Evolutionary conservation across 2,888 invertebrate species (phyloP).

Genomic region (Catocala fraxini): DNA sequence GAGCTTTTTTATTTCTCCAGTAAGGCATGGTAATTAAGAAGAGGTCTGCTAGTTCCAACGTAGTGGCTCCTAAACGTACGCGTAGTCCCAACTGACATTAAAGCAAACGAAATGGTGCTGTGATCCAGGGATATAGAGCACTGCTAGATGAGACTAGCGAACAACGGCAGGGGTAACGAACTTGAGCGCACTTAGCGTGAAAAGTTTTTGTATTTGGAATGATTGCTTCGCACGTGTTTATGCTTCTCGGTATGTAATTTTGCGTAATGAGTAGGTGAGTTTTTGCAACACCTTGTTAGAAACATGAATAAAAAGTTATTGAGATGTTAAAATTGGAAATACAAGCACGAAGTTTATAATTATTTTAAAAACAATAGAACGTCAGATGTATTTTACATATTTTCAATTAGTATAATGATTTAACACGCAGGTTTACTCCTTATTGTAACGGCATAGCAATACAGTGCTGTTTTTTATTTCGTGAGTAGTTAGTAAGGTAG

Average conservation of each 20-base stretch:
- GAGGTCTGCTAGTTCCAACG: conserved; percentile 64
- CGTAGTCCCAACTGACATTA: conserved; percentile 64
- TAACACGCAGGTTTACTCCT: no score
- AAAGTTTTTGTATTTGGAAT: conserved; percentile 47
- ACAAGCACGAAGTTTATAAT: background rate
- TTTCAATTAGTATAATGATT: background rate
- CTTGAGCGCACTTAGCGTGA: conserved; percentile 46
- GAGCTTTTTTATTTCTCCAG: conserved; percentile 68
- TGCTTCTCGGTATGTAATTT: conserved; percentile 41
- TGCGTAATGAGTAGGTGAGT: conserved; percentile 43
- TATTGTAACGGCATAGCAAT: no score
- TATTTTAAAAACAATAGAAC: background rate
- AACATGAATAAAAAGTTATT: conserved; percentile 33
- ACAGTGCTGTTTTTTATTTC: no score
- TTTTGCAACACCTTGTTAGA: conserved; percentile 41
- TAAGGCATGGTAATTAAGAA: conserved; percentile 78
- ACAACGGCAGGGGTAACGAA: conserved; percentile 37
- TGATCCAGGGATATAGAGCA: conserved; percentile 47
- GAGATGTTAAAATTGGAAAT: conserved; percentile 36
- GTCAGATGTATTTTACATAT: background rate
- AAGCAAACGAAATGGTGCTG: conserved; percentile 62
- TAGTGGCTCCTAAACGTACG: conserved; percentile 65
- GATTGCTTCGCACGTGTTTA: conserved; percentile 45
- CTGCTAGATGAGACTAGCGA: conserved; percentile 48
- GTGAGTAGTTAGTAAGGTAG: no score